A percentile compares a stretch with the other conserved stretches of the same genome.
phyloP scores from a whole-genome alignment of 1,140 invertebrate species.

The Drosophila repletoides region DNA sequence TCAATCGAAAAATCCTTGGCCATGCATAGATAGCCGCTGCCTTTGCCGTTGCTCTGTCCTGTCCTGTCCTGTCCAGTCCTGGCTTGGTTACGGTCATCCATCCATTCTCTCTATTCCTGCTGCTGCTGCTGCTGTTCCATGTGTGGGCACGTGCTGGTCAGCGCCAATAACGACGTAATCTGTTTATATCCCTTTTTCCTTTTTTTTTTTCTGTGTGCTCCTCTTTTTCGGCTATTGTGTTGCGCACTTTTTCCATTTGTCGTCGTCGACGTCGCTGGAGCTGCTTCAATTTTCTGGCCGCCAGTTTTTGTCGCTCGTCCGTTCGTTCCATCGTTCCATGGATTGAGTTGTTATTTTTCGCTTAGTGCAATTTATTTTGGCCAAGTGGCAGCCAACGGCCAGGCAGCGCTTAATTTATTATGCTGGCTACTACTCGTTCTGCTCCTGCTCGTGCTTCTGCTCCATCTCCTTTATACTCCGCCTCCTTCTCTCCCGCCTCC shows the following conservation, averaged over 20 bases:
- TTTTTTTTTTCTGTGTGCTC: background rate
- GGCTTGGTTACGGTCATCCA: slow-evolving; percentile 35
- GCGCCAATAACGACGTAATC: slow-evolving; percentile 79
- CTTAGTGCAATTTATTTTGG: slow-evolving; percentile 81
- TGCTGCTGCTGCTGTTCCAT: slow-evolving; percentile 48
- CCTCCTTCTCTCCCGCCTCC: background rate
- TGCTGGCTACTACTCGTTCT: slow-evolving; percentile 50
- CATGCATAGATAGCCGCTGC: slow-evolving; percentile 54
- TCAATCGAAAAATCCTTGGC: slow-evolving; percentile 70
- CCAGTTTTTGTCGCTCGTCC: slow-evolving; percentile 73
- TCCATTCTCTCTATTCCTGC: slow-evolving; percentile 6
- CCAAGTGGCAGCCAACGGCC: slow-evolving; percentile 74
- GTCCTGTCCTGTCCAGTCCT: too few relatives aligned
- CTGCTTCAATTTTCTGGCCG: slow-evolving; percentile 79
- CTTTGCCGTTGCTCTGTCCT: slow-evolving; percentile 9
- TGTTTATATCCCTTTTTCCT: slow-evolving; percentile 75
- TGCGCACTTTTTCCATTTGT: slow-evolving; percentile 78
- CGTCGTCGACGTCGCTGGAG: slow-evolving; percentile 37
- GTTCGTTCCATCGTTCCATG: slow-evolving; percentile 39
- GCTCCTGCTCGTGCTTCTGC: background rate
- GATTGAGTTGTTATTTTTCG: slow-evolving; percentile 80
- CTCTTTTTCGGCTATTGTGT: slow-evolving; percentile 61
- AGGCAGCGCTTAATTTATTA: slow-evolving; percentile 79
- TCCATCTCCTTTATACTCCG: background rate
- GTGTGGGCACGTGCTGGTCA: slow-evolving; percentile 78